phyloP scores from a whole-genome alignment of 2,888 invertebrate genomes.

The Caenorhabditis drosophilae region DNA sequence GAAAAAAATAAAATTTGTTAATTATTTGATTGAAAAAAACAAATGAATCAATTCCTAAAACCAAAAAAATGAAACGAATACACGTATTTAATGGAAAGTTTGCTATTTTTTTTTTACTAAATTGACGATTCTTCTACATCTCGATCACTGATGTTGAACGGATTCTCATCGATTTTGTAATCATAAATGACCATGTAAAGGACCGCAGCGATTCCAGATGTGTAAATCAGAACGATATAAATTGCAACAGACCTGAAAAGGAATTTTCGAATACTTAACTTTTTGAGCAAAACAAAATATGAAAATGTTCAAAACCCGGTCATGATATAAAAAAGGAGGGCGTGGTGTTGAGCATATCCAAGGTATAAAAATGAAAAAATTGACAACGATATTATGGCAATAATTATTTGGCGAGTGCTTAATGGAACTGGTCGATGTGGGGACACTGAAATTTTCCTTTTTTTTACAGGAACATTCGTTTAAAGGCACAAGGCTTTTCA shows the following conservation, averaged over 20 bases:
- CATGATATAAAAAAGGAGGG: constrained; percentile 45
- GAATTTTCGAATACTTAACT: background rate
- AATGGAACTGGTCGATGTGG: constrained; percentile 43
- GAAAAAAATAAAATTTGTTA: background rate
- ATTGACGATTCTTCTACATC: constrained; percentile 26
- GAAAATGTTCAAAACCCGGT: constrained; percentile 27
- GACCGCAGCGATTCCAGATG: constrained; percentile 45
- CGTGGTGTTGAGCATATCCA: constrained; percentile 49
- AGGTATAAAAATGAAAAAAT: constrained; percentile 47
- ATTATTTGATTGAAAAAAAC: background rate
- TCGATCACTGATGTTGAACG: background rate
- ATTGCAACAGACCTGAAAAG: constrained; percentile 39
- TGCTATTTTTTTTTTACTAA: too few species aligned
- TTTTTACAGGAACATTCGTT: too few species aligned
- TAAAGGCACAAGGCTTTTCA: too few species aligned
- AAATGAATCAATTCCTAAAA: background rate
- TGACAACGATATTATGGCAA: constrained; percentile 28
- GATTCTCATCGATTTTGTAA: constrained; percentile 19
- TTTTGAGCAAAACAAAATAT: background rate
- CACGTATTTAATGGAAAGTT: background rate
- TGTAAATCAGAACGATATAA: constrained; percentile 44
- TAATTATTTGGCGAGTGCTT: constrained; percentile 36
- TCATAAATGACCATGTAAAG: constrained; percentile 44
- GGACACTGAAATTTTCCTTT: constrained; percentile 20
- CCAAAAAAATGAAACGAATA: constrained; percentile 2